Base-by-base conservation (phyloP, 2,113 vertebrate species). In the Xiphophorus hellerii region DNA sequence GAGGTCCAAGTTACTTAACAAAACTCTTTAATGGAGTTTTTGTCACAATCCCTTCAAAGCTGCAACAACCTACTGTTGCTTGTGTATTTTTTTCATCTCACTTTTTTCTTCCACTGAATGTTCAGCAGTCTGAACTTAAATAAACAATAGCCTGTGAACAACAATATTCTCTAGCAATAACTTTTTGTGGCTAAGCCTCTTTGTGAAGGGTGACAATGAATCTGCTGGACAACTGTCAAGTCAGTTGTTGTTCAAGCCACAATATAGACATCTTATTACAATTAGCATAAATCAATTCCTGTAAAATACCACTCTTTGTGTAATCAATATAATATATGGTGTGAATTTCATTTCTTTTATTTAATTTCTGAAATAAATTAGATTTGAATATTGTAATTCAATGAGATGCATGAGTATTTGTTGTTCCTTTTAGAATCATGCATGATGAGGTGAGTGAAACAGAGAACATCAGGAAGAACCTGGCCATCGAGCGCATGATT, bases 401-500 rank as follows among this genome's bases (percentile, higher is more conserved):
- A 48, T 48, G 44, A 48, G 44, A 48, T 48, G 14, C 17, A n/a
- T 58, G 8, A 22, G 51, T 58, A 11, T 58, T 58, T 58, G 51
- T 58, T 58, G 8, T 17, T 70, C 20, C 28, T 67, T 48, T 0
- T 85, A 99, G 98, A 91, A 97, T 99, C 81, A 99, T 99, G 98
- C 98, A 99, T 0, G 98, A 99, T 0, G 97, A 99, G 81, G 98
- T 99, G n/a, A 99, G 98, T 0, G 97, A 99, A 91, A 99, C 98
- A 0, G 98, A 99, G 86, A 99, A 99, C 69, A 99, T 99, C 71
- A 94, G 97, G 14, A 99, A 99, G 78, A 99, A 99, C 71, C 86
- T 99, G 74, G 97, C 98, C 0, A 99, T 99, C 0, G 98, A 99
- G 86, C 94, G 98, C 58, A 98, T 99, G 98, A 99, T 99, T 29